Base-by-base conservation (phyloP, 2,797 vertebrate species). In the Otus scops region DNA sequence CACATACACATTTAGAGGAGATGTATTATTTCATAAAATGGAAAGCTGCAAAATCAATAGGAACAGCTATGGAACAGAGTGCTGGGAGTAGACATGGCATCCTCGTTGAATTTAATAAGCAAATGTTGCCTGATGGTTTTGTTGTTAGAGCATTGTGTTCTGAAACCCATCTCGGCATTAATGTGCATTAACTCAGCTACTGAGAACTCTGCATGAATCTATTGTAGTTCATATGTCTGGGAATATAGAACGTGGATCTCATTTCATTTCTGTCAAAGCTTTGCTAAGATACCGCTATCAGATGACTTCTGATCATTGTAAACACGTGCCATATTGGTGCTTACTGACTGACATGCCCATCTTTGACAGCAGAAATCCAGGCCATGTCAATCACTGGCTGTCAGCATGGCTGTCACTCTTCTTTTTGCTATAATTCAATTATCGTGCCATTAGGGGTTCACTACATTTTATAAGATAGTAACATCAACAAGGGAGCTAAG, bases 341-440 rank as follows among this genome's bases (percentile, higher is more conserved):
- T 54, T 43, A 10, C 27, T 87, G 98, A 80, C 75, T 95, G 97
- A 93, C 39, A 34, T 73, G 93, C 91, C 93, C 71, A 84, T 94
- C 93, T 96, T 97, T 91, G 97, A 70, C 95, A 96, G 97, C 91
- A 96, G 92, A 68, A 95, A 94, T 89, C 71, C 73, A 51, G 89
- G 89, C 88, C 84, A 78, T 63, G 83, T 30, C 94, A 54, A 48
- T 94, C 70, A 65, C 59, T 43, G 69, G 20, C 74, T 88, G 95
- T 75, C 94, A 90, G 79, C 56, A 32, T 75, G 79, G 68, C 82
- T 93, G 78, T 85, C 71, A 21, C 71, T 85, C 96, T 91, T 94
- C 95, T 92, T 84, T 38, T 26, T 89, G 74, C 88, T 48, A 2
- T 69, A 71, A 88, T 93, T 88, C 59, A 60, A 84, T 73, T 77